phyloP scores from a whole-genome alignment of 2,797 vertebrate species.

The Lithobates pipiens region DNA sequence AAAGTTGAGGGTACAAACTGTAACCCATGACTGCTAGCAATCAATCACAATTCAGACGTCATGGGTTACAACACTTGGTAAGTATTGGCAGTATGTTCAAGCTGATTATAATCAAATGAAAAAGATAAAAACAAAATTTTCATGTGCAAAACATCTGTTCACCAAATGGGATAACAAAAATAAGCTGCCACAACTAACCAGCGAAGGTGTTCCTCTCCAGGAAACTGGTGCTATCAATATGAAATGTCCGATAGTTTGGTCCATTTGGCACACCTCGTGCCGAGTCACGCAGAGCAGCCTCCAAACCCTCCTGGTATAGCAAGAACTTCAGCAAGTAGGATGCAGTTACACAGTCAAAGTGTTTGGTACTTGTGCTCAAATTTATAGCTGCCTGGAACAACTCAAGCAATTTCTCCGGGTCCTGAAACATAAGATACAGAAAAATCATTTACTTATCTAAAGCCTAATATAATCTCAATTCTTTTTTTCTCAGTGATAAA shows the following conservation, averaged over 20 bases:
- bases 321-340: slow-evolving; percentile 89
- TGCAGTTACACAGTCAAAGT: slow-evolving; percentile 92
- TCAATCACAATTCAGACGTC: too few species aligned
- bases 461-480: neutral
- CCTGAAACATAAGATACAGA: slow-evolving; percentile 63
- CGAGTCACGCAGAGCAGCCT: slow-evolving; percentile 70
- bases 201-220: slow-evolving; percentile 85
- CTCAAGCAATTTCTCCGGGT: slow-evolving; percentile 65
- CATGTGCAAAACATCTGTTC: neutral
- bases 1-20: too few species aligned
- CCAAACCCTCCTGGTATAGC: slow-evolving; percentile 78
- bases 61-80: too few species aligned
- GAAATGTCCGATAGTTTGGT: neutral
- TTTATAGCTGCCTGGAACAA: slow-evolving; percentile 86
- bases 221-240: slow-evolving; percentile 59
- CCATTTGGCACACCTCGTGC: slow-evolving; percentile 64
- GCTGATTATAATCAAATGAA: neutral
- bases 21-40: too few species aligned
- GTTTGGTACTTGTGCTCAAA: slow-evolving; percentile 94
- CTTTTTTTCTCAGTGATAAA: neutral
- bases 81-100: too few species aligned
- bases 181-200: slow-evolving; percentile 74
- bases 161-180: neutral
- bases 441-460: neutral
- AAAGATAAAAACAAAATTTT: neutral